Evolutionary conservation across 2,797 vertebrate species (phyloP).

Genomic region (Hippoglossus hippoglossus): DNA sequence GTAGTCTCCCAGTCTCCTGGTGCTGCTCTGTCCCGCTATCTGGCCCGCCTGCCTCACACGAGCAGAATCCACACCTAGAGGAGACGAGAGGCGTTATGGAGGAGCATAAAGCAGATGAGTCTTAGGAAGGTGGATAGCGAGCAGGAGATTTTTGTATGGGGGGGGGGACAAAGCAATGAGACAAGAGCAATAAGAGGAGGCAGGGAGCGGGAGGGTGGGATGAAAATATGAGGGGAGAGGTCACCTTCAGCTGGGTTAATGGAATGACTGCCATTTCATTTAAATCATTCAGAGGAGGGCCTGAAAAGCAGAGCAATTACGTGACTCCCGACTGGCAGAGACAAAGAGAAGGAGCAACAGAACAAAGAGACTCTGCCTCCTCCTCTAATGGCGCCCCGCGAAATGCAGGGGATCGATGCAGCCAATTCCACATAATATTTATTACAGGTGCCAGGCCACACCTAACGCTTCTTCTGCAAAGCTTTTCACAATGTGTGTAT

Average conservation of each 20-base stretch:
- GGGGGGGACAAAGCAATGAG: constrained; percentile 18
- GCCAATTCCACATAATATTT: constrained; percentile 19
- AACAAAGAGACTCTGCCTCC: constrained; percentile 10
- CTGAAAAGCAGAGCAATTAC: constrained; percentile 44
- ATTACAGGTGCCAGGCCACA: constrained; percentile 24
- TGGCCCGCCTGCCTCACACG: constrained; percentile 91
- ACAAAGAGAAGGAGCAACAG: constrained; percentile 1
- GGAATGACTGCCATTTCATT: constrained; percentile 48
- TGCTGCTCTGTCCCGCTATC: constrained; percentile 94
- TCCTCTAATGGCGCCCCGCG: constrained; percentile 8
- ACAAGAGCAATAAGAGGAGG: constrained; percentile 21
- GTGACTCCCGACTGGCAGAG: constrained; percentile 13
- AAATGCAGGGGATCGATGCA: constrained; percentile 21
- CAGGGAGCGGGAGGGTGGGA: not conserved
- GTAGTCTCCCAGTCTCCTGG: constrained; percentile 95
- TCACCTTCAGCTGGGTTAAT: constrained; percentile 56
- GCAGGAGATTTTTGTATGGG: not conserved
- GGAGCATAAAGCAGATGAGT: not conserved
- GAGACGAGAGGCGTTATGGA: not conserved
- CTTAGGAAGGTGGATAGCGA: not conserved
- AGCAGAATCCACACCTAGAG: constrained; percentile 89
- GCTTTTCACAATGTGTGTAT: constrained; percentile 20
- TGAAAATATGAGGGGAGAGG: constrained; percentile 30
- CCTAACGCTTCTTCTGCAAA: not conserved
- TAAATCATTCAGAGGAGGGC: constrained; percentile 37